Conservation (phyloP, 2,797 vertebrate genomes). For the Trachops cirrhosus region DNA sequence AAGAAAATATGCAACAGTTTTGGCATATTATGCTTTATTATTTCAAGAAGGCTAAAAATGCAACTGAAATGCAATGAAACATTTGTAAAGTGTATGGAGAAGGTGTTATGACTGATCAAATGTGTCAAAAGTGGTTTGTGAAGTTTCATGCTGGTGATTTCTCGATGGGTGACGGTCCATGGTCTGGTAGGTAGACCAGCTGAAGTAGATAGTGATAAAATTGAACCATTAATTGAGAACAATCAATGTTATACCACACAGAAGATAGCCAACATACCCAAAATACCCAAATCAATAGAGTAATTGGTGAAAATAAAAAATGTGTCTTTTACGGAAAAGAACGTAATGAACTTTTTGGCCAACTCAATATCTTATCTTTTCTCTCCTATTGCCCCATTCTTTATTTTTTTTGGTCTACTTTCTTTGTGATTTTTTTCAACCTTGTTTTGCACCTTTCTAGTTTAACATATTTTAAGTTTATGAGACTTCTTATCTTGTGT, state of each 20-base stretch:
- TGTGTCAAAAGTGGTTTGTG: no score
- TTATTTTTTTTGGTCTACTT: background rate
- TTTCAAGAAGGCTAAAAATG: no score
- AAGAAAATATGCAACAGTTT: no score
- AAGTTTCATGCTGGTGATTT: no score
- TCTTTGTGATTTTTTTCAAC: slow-evolving; percentile 11
- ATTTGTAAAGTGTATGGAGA: no score
- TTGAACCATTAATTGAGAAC: background rate
- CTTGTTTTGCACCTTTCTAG: background rate
- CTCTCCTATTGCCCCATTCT: background rate
- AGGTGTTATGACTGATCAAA: no score
- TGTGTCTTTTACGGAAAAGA: background rate
- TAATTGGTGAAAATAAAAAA: background rate
- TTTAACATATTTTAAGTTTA: slow-evolving; percentile 7
- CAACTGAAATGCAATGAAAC: no score
- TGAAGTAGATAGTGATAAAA: background rate
- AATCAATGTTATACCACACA: background rate
- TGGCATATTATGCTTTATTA: no score
- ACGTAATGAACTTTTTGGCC: background rate
- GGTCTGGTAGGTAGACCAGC: background rate
- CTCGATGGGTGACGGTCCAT: no score
- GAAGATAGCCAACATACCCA: background rate
- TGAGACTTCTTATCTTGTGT: background rate
- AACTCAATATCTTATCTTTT: background rate
- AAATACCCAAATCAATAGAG: background rate